Evolutionary conservation across 2,888 invertebrate genomes (phyloP).

Genomic region (Coenonympha glycerion): DNA sequence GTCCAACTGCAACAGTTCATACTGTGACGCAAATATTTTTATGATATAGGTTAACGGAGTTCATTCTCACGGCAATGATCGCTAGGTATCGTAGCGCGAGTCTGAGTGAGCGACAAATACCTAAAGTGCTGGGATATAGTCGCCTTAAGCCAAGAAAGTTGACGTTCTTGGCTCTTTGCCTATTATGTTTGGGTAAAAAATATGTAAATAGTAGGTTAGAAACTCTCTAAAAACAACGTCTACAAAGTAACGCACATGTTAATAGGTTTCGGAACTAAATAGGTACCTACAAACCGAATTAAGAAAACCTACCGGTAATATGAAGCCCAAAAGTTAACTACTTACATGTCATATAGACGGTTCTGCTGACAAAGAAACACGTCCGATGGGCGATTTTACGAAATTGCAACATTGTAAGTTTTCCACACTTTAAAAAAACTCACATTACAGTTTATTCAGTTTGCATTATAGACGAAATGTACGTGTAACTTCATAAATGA

Average conservation of each 20-base stretch:
- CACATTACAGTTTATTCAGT: not conserved
- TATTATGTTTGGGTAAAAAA: not conserved
- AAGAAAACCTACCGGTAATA: not conserved
- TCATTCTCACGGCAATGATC: too few species aligned
- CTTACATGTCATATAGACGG: slow-evolving; percentile 71
- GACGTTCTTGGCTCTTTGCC: slow-evolving; percentile 1
- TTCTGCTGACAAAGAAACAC: slow-evolving; percentile 61
- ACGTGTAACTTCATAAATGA: not conserved
- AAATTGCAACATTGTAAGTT: slow-evolving; percentile 44
- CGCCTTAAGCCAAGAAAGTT: not conserved
- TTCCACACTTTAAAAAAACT: not conserved
- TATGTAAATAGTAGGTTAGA: not conserved
- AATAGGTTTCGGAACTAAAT: too few species aligned
- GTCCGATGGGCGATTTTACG: slow-evolving; percentile 59
- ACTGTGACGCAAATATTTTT: too few species aligned
- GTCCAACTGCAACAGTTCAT: too few species aligned
- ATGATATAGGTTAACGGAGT: too few species aligned
- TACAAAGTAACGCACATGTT: too few species aligned
- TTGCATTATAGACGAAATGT: not conserved
- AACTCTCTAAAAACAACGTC: too few species aligned
- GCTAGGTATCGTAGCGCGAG: too few species aligned
- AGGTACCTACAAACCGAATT: not conserved
- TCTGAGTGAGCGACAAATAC: too few species aligned
- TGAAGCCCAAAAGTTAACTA: too few species aligned
- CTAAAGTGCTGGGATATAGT: too few species aligned